Evolutionary conservation across 2,888 invertebrate species (phyloP).

Genomic region (Eristalis intricaria): DNA sequence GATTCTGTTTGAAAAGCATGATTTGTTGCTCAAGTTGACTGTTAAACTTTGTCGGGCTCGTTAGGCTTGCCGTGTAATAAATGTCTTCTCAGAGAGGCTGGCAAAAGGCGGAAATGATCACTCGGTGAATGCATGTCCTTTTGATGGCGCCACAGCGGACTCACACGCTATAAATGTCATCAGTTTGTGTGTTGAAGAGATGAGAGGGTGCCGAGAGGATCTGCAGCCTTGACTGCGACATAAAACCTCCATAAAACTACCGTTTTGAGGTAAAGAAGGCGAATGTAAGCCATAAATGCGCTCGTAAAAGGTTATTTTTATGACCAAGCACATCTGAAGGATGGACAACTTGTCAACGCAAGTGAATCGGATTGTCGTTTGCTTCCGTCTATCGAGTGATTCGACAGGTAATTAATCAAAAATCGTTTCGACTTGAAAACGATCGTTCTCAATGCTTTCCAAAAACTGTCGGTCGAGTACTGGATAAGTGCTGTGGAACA

Average conservation of each 20-base stretch:
- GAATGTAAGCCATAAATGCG: not conserved
- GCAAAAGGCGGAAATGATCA: not conserved
- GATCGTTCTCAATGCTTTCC: not conserved
- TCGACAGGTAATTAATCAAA: not conserved
- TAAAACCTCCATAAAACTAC: not conserved
- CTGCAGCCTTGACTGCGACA: not conserved
- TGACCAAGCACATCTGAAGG: not conserved
- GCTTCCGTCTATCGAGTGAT: not conserved
- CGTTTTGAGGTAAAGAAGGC: not conserved
- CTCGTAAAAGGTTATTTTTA: not conserved
- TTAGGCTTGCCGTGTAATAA: not conserved
- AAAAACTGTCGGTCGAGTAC: too few relatives aligned
- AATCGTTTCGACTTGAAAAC: not conserved
- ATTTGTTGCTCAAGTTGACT: not conserved
- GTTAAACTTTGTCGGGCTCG: not conserved
- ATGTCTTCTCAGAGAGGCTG: not conserved
- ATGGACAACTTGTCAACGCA: not conserved
- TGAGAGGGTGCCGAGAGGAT: too few relatives aligned
- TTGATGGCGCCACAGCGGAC: not conserved
- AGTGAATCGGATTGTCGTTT: not conserved
- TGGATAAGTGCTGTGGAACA: too few relatives aligned
- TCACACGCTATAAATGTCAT: too few relatives aligned
- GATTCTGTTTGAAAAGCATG: not conserved
- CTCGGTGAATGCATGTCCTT: not conserved
- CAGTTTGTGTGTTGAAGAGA: not conserved